Evolutionary conservation across 2,888 invertebrate species (phyloP), one percentile per base, ranked within the genome.

Genomic region (Eulithis testata): DNA sequence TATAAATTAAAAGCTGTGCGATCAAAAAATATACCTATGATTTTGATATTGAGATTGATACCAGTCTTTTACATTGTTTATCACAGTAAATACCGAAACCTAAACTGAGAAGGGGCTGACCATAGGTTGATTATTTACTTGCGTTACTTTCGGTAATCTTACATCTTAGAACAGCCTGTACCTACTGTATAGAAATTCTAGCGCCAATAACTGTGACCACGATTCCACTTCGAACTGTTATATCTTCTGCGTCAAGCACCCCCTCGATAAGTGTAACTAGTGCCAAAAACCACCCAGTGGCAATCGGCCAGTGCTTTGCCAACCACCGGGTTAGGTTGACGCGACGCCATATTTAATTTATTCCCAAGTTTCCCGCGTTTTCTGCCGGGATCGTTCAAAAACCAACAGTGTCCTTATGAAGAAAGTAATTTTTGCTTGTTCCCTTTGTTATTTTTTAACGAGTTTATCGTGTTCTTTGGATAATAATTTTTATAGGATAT

Each of bases 401-500:
- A 75, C 70, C 66, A 65, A 75, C 74, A 81, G 84, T 84, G 84
- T 83, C 86, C 90, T 81, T 91, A 91, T 91, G 91, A 90, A 88
- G 90, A 82, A 86, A 84, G 82, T 80, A 82, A 86, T 76, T 74
- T 76, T 83, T 63, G 71, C 73, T 70, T 78, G 80, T 79, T 80
- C 78, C 72, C 79, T 80, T 75, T 83, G 85, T 84, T 82, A 81
- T 74, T 79, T 82, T 68, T 73, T 77, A 67, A 79, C 74, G 69
- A 81, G 77, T 76, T 83, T 81, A 73, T 75, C 80, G 79, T 85
- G 85, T 81, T 84, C 76, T 74, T 80, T 83, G 80, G 89, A 91
- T 79, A 88, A 86, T 84, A 90, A 90, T 85, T 90, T 90, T 81
- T 90, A 87, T 83, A 87, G 81, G 80, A 89, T 90, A 89, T 76